Conservation (phyloP, 2,797 vertebrate genomes). For the Myioborus miniatus region DNA sequence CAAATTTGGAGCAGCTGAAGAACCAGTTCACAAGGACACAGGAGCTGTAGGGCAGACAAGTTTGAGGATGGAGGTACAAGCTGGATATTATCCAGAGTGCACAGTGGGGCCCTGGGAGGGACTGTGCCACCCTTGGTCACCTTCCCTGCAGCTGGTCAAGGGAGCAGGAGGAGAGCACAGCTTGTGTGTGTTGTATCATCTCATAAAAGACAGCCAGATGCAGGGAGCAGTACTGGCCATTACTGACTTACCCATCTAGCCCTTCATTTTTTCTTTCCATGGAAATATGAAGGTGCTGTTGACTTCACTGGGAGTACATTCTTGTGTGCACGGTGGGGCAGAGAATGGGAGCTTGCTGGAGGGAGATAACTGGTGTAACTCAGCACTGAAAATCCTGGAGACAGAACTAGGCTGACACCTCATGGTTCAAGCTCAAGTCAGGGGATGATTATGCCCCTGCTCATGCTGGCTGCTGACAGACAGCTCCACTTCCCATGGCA, state of each 20-base stretch:
- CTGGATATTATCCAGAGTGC: not conserved
- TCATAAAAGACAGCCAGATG: rapidly evolving
- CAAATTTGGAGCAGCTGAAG: not conserved
- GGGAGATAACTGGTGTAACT: not conserved
- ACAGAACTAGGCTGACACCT: constrained; percentile 1
- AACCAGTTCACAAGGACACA: not conserved
- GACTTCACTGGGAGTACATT: not conserved
- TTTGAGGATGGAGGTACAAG: not conserved
- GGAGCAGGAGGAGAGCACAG: not conserved
- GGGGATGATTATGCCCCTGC: rapidly evolving
- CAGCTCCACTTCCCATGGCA: not conserved
- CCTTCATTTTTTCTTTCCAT: not conserved
- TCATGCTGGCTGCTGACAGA: not conserved
- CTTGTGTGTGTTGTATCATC: not conserved
- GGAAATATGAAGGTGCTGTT: not conserved
- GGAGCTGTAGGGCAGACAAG: not conserved
- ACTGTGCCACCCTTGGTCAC: not conserved
- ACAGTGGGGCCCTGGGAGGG: not conserved
- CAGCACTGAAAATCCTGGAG: not conserved
- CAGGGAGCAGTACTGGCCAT: not conserved
- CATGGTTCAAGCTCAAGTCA: not conserved
- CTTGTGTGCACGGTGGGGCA: not conserved
- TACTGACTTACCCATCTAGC: not conserved
- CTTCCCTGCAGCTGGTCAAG: not conserved
- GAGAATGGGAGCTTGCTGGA: not conserved